phyloP scores from a whole-genome alignment of 92 coral and sea anemone genomes.

The Epizoanthus scotinus region DNA sequence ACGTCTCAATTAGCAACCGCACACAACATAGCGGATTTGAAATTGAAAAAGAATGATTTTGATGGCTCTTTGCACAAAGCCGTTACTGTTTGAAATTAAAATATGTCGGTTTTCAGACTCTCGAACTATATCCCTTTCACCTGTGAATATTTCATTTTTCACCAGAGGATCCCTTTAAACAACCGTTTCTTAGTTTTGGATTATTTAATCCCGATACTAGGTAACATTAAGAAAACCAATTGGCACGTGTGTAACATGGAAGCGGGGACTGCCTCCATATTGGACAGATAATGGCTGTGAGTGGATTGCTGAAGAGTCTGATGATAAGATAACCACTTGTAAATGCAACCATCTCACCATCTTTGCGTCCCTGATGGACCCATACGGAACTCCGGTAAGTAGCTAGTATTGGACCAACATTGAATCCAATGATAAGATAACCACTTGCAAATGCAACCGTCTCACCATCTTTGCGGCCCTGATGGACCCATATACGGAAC shows the following conservation, averaged over 20 bases:
- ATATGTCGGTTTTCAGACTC: no score
- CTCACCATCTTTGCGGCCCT: slow-evolving; percentile 51
- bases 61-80: no score
- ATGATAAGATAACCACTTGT: slow-evolving; percentile 44
- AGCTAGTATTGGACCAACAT: no score
- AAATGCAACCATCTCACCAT: slow-evolving; percentile 54
- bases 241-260: slow-evolving; percentile 48
- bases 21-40: no score
- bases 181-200: no score
- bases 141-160: no score
- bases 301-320: slow-evolving; percentile 44
- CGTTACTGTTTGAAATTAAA: no score
- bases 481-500: slow-evolving; percentile 27
- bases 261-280: slow-evolving; percentile 22
- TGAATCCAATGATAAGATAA: slow-evolving; percentile 27
- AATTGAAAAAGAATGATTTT: no score
- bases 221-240: not conserved
- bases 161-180: no score
- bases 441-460: slow-evolving; percentile 55
- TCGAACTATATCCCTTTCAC: no score
- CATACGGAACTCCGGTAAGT: not conserved
- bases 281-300: slow-evolving; percentile 57
- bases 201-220: not conserved
- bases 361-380: slow-evolving; percentile 47
- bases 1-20: no score